These are phyloP conservation scores for Drosophila pandora DNA, from an alignment of 1,140 invertebrate genomes.

Conservation along the genomic window DNA sequence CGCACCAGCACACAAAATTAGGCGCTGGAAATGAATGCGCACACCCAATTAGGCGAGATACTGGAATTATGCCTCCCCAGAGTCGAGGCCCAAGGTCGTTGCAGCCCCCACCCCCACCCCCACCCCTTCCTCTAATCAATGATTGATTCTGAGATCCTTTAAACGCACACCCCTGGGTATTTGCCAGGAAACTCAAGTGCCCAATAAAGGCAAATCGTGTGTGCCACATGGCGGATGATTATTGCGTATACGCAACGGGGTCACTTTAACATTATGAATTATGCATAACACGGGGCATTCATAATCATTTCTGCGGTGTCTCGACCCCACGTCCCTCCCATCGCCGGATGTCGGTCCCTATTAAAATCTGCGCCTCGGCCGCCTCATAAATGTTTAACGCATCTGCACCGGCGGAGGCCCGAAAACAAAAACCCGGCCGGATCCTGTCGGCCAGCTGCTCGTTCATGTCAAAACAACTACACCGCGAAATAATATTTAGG, in stretches of 20 bases:
- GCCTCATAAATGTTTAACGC: conserved; percentile 79
- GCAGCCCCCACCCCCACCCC: not conserved
- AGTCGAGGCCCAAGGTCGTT: conserved; percentile 9
- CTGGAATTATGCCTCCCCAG: conserved; percentile 9
- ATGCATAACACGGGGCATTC: conserved; percentile 66
- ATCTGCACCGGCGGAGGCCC: conserved; percentile 55
- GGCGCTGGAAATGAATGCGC: conserved; percentile 28
- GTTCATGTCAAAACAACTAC: not conserved
- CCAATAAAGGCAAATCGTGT: conserved; percentile 17
- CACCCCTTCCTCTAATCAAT: conserved; percentile 15
- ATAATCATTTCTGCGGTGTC: conserved; percentile 71
- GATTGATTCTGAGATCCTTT: conserved; percentile 27
- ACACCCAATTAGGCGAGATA: conserved; percentile 18
- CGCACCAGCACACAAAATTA: conserved; percentile 25
- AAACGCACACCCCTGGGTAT: conserved; percentile 13
- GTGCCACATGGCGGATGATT: conserved; percentile 65
- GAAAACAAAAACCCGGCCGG: conserved; percentile 9
- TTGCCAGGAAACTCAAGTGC: conserved; percentile 16
- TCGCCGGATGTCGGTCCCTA: conserved; percentile 7
- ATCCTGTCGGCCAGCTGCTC: conserved; percentile 16
- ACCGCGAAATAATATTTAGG: not conserved
- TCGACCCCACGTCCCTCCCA: not conserved
- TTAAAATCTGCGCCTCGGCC: conserved; percentile 42
- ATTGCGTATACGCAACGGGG: conserved; percentile 78
- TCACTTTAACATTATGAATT: conserved; percentile 78